A percentile compares a stretch with the other conserved stretches of the same genome.
phyloP scores from a whole-genome alignment of 2,113 vertebrate species.

The Macquaria ambigua region DNA sequence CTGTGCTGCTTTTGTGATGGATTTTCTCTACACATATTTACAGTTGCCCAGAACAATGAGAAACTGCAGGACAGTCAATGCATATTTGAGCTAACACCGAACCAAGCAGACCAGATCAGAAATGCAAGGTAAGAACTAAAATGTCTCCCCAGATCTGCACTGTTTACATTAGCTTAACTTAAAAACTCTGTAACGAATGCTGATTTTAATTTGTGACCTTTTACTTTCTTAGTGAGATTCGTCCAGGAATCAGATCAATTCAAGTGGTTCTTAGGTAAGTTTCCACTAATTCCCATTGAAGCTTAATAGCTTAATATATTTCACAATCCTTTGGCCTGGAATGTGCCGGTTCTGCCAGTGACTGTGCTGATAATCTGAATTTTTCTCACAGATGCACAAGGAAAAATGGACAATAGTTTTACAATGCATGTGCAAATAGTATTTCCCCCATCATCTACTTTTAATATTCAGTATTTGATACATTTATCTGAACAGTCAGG shows the following conservation, averaged over 20 bases:
- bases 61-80: constrained; percentile 98
- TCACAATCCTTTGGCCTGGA: not conserved
- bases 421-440: not conserved
- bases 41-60: constrained; percentile 95
- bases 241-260: constrained; percentile 93
- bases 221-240: constrained; percentile 88
- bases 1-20: not conserved
- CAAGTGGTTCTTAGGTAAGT: constrained; percentile 96
- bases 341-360: not conserved
- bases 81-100: constrained; percentile 93
- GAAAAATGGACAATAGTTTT: not conserved
- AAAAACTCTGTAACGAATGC: not conserved
- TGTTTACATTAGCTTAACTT: not conserved
- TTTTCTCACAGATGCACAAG: not conserved
- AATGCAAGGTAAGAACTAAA: constrained; percentile 90
- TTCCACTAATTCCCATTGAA: not conserved
- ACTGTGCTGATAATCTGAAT: not conserved
- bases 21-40: constrained; percentile 30
- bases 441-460: not conserved
- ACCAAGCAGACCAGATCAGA: constrained; percentile 95
- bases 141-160: not conserved
- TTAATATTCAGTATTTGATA: not conserved
- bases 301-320: not conserved
- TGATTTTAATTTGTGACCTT: constrained; percentile 12
- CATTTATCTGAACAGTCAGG: not conserved